Evolutionary conservation across 1,140 invertebrate species (phyloP).

Genomic region (Drosophila repletoides): DNA sequence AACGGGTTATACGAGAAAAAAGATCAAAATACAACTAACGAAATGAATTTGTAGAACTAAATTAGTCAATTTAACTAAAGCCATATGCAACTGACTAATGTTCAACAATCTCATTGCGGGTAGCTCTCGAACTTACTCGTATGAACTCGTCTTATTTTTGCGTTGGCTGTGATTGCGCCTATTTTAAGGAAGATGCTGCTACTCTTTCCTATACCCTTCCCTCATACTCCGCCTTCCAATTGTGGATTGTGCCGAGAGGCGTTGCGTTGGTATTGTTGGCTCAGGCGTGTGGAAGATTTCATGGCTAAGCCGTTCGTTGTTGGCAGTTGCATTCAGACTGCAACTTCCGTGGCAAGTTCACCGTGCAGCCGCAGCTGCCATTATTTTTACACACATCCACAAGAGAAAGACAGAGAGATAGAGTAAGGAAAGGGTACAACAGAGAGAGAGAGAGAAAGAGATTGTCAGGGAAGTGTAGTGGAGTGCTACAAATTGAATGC

Average conservation of each 20-base stretch:
- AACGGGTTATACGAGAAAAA: too few species aligned
- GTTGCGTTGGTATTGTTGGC: conserved; percentile 18
- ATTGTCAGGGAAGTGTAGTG: background rate
- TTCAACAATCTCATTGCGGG: too few species aligned
- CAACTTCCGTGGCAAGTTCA: conserved; percentile 61
- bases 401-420: background rate
- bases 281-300: conserved; percentile 25
- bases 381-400: conserved; percentile 33
- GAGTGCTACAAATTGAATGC: conserved; percentile 68
- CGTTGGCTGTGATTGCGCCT: conserved; percentile 4
- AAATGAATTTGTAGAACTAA: too few species aligned
- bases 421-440: background rate
- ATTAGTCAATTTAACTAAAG: too few species aligned
- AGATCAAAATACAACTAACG: too few species aligned
- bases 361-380: conserved; percentile 28
- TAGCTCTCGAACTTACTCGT: background rate
- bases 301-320: conserved; percentile 33
- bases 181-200: conserved; percentile 2
- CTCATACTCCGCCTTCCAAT: conserved; percentile 7
- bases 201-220: background rate
- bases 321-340: conserved; percentile 41
- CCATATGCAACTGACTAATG: too few species aligned
- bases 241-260: conserved; percentile 60
- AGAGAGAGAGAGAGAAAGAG: background rate
- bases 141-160: background rate